These are phyloP conservation scores for Patella depressa DNA, from an alignment of 2,888 invertebrate genomes.

Conservation along the genomic window DNA sequence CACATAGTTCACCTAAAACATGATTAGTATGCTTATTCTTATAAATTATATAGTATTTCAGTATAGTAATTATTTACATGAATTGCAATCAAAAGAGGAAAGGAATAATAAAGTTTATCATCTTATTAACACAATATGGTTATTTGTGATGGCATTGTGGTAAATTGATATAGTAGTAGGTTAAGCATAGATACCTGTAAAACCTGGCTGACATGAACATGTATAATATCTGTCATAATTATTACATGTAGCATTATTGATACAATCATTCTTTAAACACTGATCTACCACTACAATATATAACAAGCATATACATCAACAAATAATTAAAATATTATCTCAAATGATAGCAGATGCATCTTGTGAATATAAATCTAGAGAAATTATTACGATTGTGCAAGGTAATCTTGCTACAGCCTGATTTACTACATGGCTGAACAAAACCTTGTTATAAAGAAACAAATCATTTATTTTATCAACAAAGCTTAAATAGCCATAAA, in stretches of 20 bases:
- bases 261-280: conserved; percentile 39
- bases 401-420: too few relatives aligned
- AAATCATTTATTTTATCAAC: too few relatives aligned
- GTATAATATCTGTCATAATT: conserved; percentile 35
- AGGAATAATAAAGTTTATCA: neutral
- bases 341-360: too few relatives aligned
- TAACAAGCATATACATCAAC: neutral
- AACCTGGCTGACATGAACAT: conserved; percentile 49
- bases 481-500: too few relatives aligned
- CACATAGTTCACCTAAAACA: conserved; percentile 43
- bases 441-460: too few relatives aligned
- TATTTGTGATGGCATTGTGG: too few relatives aligned
- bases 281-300: conserved; percentile 38
- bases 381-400: too few relatives aligned
- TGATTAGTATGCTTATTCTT: neutral
- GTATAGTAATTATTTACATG: neutral
- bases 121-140: neutral
- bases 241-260: conserved; percentile 41
- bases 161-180: too few relatives aligned
- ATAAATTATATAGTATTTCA: neutral
- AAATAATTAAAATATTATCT: too few relatives aligned
- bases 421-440: too few relatives aligned
- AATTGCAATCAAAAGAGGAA: neutral
- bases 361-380: too few relatives aligned
- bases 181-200: conserved; percentile 36